Evolutionary conservation across 2,113 vertebrate species (phyloP).

Genomic region (Oncorhynchus kisutch): DNA sequence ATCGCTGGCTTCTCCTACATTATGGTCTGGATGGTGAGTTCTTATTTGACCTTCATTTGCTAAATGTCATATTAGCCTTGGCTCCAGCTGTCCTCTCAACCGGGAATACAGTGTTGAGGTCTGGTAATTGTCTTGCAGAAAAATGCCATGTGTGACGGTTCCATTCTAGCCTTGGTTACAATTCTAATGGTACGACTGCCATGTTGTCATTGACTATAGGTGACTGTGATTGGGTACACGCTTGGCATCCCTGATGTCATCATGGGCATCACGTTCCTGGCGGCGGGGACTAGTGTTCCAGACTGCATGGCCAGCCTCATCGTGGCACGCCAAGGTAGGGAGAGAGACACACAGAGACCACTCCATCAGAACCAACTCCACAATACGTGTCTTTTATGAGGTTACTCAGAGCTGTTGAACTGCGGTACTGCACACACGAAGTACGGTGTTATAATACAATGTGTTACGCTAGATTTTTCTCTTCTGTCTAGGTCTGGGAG

Average conservation of each 20-base stretch:
- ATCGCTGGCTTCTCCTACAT: conserved; percentile 92
- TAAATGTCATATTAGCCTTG: too few species aligned
- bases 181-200: background rate
- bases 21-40: conserved; percentile 97
- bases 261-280: conserved; percentile 96
- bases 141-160: too few species aligned
- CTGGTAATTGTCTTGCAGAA: background rate
- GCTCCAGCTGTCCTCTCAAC: too few species aligned
- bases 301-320: conserved; percentile 98
- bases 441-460: too few species aligned
- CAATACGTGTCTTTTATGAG: too few species aligned
- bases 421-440: background rate
- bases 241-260: conserved; percentile 94
- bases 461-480: background rate
- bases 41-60: too few species aligned
- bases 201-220: conserved; percentile 67
- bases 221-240: conserved; percentile 92
- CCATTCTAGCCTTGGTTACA: too few species aligned
- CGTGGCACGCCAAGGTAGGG: conserved; percentile 85
- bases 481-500: conserved; percentile 82
- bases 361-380: background rate
- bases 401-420: background rate
- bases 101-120: too few species aligned
- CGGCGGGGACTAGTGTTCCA: conserved; percentile 91
- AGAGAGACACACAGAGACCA: background rate